Evolutionary conservation across 2,888 invertebrate genomes (phyloP), one percentile per base, ranked within the genome.

Genomic region (Polyommatus icarus): DNA sequence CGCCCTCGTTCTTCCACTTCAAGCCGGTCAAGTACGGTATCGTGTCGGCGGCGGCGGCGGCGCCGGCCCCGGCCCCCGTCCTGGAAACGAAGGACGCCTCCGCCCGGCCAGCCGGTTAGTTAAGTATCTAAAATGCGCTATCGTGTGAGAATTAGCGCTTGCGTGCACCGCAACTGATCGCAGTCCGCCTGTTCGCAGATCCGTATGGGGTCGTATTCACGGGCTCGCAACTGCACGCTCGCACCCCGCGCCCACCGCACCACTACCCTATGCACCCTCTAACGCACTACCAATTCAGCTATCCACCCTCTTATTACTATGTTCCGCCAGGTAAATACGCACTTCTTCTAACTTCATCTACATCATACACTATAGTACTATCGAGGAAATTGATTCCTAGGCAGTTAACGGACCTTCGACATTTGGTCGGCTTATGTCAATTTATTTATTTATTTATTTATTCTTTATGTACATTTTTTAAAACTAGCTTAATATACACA

Each of bases 1-100:
- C 98, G 78, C 98, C 98, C 7, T 98, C 98, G 18, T 98, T 98
- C 93, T 98, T 98, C 90, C 98, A 98, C 94, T 98, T 98, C 92
- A 98, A 98, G 90, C 98, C 98, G 72, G 96, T 97, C 82, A 97
- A 97, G 87, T 96, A 97, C 86, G 96, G 96, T 82, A 95, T 96
- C 86, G 96, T 96, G 90, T 91, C 95, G 84, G 95, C 95, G 78
- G 88, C 89, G 82, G 90, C 89, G 80, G 87, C 91, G 20, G 86
- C 83, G 81, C 89, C 90, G 40, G 87, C 85, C 86, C 94, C 90
- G 85, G 91, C 86, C 83, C 90, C 88, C 84, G 90, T 88, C 86
- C 91, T 89, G 81, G 94, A 91, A 91, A 95, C 90, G 91, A 95
- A 94, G 91, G 94, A 93, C 85, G 90, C 90, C 86, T 91, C 92